Evolutionary conservation across 2,113 vertebrate species (phyloP), one percentile per base, ranked within the genome.

Genomic region (Numida meleagris): DNA sequence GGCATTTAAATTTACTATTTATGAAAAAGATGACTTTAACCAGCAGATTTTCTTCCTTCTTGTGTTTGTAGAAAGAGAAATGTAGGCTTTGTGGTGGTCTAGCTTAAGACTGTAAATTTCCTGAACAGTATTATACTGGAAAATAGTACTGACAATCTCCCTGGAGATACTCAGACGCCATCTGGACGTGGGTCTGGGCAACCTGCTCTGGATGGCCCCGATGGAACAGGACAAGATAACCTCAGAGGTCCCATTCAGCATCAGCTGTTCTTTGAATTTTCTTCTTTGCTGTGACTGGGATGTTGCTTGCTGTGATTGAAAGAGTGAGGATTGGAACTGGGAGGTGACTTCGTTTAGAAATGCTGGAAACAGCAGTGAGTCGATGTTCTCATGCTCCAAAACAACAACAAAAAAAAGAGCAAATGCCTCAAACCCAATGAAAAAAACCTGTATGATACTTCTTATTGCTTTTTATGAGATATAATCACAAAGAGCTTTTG

Each of bases 1-100:
- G 33, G 43, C 6, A 10, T 84, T n/a, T 84, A 67, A 81, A 53
- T 82, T 93, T 40, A 55, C 70, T 93, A 24, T 87, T 87, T 79
- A 31, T 85, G 75, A 68, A 89, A 88, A 82, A 80, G 25, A 50
- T 72, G 31, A 67, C 82, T 89, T 91, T 51, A 93, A 95, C 27
- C 55, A 82, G 51, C 46, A 79, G 67, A 85, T 88, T 75, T 96
- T 67, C 38, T 93, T 67, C 25, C 34, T 94, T 72, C 58, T 25
- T 88, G 62, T 78, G 17, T 65, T 31, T 67, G 29, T 29, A 53
- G 51, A 86, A 89, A 50, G 40, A 58, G 72, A 57, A 70, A 36
- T 5, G 9, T 12, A 65, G 16, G 9, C 38, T 87, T 40, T 6
- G 4, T 21, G 18, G 36, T 66, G 36, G 11, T 71, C 33, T 9